These are phyloP conservation scores for Lasioglossum lativentre DNA, from an alignment of 2,888 invertebrate genomes.

Conservation along the genomic window DNA sequence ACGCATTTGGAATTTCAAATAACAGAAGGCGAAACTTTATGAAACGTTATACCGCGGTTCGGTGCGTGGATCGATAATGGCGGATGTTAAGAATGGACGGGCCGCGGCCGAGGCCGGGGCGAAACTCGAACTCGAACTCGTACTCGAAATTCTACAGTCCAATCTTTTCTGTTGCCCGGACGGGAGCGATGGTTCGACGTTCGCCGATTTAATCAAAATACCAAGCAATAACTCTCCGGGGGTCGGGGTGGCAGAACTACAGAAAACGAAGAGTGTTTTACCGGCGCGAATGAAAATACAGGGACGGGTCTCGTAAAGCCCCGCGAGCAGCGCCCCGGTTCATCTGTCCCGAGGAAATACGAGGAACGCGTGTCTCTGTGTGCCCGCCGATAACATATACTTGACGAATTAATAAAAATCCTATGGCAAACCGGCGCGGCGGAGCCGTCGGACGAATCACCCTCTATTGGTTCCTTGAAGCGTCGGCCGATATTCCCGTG, in stretches of 20 bases:
- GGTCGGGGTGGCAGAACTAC: not conserved
- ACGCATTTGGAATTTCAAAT: conserved; percentile 3
- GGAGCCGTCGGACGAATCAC: conserved; percentile 28
- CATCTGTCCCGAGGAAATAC: not conserved
- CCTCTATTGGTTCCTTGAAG: not conserved
- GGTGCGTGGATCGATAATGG: not conserved
- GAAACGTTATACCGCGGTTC: conserved; percentile 2
- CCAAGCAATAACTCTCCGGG: conserved; percentile 13
- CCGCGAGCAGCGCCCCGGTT: conserved; percentile 14
- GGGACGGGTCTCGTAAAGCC: conserved; percentile 30
- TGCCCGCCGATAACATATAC: conserved; percentile 1
- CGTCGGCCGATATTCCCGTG: not conserved
- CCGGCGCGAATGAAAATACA: conserved; percentile 15
- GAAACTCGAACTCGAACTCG: not conserved
- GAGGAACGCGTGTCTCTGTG: not conserved
- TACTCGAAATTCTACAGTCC: conserved; percentile 2
- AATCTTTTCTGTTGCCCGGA: not conserved
- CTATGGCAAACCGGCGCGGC: too few species aligned
- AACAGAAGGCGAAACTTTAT: not conserved
- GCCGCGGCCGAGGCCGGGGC: too few species aligned
- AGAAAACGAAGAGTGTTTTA: conserved; percentile 10
- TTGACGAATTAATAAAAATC: conserved; percentile 56
- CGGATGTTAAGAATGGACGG: not conserved
- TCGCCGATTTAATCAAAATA: conserved; percentile 30
- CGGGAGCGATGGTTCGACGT: conserved; percentile 11